Conservation (phyloP, 2,888 invertebrate species). For the Tanytarsus gracilentus region DNA sequence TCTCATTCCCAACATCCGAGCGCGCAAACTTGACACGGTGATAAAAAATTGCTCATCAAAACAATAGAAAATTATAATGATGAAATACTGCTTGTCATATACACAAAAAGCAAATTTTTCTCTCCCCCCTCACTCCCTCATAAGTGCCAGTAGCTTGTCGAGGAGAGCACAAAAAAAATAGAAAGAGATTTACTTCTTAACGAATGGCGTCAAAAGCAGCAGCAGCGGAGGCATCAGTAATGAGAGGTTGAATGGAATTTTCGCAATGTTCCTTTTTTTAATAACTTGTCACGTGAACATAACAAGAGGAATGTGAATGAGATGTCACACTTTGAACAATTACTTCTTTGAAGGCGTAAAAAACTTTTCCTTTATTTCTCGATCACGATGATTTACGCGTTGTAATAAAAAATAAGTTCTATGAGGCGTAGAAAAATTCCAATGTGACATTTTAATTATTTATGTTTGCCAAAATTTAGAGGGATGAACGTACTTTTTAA, state of each 20-base stretch:
- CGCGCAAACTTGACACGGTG: not conserved
- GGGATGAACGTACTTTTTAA: no score
- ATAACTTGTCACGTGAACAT: conserved; percentile 24
- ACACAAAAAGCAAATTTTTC: not conserved
- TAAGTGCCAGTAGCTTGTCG: not conserved
- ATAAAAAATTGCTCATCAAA: not conserved
- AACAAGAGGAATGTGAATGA: not conserved
- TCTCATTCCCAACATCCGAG: no score
- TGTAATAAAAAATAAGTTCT: no score
- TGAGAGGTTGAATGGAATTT: no score
- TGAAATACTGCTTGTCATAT: not conserved
- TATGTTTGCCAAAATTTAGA: no score
- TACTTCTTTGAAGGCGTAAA: no score
- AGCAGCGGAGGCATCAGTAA: not conserved
- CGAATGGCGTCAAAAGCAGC: not conserved
- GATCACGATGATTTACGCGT: no score
- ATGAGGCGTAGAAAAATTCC: no score
- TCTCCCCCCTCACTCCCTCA: not conserved
- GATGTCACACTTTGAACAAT: no score
- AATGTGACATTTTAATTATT: no score
- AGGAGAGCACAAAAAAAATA: not conserved
- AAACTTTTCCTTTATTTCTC: no score
- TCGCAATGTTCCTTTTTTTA: conserved; percentile 16
- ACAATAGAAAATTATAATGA: conserved; percentile 1
- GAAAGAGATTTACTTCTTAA: not conserved